Conservation (phyloP, 2,797 vertebrate species). For the Xyrichtys novacula region DNA sequence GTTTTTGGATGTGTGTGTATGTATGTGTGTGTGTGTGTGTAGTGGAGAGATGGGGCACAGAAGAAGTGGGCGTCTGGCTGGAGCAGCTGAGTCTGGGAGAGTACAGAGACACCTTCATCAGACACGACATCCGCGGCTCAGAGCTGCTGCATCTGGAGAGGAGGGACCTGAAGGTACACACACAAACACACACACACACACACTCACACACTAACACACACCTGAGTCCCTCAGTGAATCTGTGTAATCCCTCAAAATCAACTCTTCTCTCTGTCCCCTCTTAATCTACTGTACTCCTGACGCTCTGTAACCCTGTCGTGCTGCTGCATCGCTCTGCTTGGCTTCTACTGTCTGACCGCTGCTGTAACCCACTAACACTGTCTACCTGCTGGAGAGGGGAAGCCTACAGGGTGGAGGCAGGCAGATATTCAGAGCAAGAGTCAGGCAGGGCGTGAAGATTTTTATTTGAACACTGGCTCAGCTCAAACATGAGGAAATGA, state of each 20-base stretch:
- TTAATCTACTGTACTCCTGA: slow-evolving; percentile 49
- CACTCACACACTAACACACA: not conserved
- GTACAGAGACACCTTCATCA: slow-evolving; percentile 98
- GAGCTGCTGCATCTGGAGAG: slow-evolving; percentile 99
- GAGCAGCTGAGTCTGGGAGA: slow-evolving; percentile 99
- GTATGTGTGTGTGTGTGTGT: slow-evolving; percentile 91
- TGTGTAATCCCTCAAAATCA: slow-evolving; percentile 53
- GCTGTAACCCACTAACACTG: slow-evolving; percentile 72
- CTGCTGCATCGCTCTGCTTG: slow-evolving; percentile 95
- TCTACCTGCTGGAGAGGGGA: slow-evolving; percentile 46
- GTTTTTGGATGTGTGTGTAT: slow-evolving; percentile 87
- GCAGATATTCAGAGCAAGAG: not conserved
- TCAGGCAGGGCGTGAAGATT: not conserved
- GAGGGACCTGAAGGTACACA: slow-evolving; percentile 98
- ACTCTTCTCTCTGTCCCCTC: slow-evolving; percentile 54
- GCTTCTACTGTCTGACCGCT: slow-evolving; percentile 85
- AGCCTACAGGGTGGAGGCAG: slow-evolving; percentile 9
- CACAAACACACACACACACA: slow-evolving; percentile 40
- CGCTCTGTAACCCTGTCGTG: slow-evolving; percentile 84
- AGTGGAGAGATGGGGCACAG: slow-evolving; percentile 99
- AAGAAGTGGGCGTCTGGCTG: slow-evolving; percentile 99
- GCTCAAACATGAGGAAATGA: no score
- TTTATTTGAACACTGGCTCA: no score
- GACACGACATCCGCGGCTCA: slow-evolving; percentile 98
- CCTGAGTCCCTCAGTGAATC: slow-evolving; percentile 84